Base-by-base conservation (phyloP, 1,140 invertebrate genomes). In the Ceratoteleas bidentatus region DNA sequence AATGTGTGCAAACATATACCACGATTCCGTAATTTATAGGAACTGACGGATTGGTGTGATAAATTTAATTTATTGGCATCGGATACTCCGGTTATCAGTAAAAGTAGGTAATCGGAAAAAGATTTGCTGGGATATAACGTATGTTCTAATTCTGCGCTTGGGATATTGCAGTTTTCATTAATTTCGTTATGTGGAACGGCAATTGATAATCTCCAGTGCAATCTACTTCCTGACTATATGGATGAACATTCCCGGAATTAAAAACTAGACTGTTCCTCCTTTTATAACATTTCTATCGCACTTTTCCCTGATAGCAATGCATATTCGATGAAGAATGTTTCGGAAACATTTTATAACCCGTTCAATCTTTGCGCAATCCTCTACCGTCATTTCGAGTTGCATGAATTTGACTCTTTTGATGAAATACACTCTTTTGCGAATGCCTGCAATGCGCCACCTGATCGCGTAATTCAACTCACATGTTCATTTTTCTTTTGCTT, bases 81-180 rank as follows among this genome's bases (percentile, higher is more conserved):
- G 15, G 32, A 57, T 14, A 49, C 47, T 62, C 69, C 45, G 15
- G 66, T 60, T 73, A 73, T 64, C 60, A 53, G 53, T 73, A 73
- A 73, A 73, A 56, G 69, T 73, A 62, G 66, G 45, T 53, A 53
- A 60, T 58, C 34, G 45, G 11, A 58, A 70, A 70, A 60, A 66
- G 36, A 11, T 38, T 33, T 32, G 5, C 0, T 14, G 16, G 8
- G 11, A 36, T 68, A 33, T 6, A 57, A 68, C 33, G 47, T 47
- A 57, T 66, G 47, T 2, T 52, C n/a, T 62, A 50, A 62, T 50
- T 62, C 16, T 9, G 14, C 34, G n/a, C 36, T 24, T 53, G 14
- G n/a, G 16, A 64, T 64, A 24, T 24, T 34, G 6, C 10, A 14
- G 32, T 54, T 66, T 11, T 40, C 6, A 66, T 66, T 66, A 66